phyloP scores from a whole-genome alignment of 2,888 invertebrate genomes.

The Thecocarcelia acutangulata region DNA sequence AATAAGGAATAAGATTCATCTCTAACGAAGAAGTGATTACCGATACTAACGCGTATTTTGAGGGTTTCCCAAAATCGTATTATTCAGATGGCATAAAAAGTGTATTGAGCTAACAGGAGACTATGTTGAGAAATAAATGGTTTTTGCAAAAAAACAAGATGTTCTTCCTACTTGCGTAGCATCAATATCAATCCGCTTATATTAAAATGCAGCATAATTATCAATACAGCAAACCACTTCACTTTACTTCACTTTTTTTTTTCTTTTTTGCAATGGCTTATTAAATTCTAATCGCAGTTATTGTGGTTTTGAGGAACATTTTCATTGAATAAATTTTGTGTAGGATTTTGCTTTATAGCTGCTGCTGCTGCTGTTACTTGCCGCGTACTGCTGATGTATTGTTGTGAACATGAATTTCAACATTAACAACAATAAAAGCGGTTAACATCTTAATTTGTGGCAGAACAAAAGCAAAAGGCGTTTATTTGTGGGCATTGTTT shows the following conservation, averaged over 20 bases:
- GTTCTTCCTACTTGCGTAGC: too few relatives aligned
- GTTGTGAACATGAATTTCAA: neutral
- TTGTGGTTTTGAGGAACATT: constrained; percentile 57
- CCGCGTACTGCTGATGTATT: too few relatives aligned
- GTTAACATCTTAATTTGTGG: constrained; percentile 36
- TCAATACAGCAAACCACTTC: neutral
- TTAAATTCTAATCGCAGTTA: constrained; percentile 63
- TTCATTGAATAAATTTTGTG: constrained; percentile 56
- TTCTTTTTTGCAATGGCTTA: constrained; percentile 49
- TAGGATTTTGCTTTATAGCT: constrained; percentile 35
- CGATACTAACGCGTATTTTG: too few relatives aligned
- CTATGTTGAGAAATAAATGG: too few relatives aligned
- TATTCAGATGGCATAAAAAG: too few relatives aligned
- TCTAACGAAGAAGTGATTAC: too few relatives aligned
- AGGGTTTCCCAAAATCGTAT: too few relatives aligned
- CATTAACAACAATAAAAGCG: neutral
- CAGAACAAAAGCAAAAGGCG: constrained; percentile 52
- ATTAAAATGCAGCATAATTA: too few relatives aligned
- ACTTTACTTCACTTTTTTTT: neutral
- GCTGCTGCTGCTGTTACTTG: constrained; percentile 4
- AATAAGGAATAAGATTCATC: too few relatives aligned
- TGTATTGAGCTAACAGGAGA: too few relatives aligned
- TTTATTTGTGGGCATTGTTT: constrained; percentile 63
- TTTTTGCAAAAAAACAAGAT: too few relatives aligned
- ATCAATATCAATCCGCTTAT: too few relatives aligned